These are phyloP conservation scores for Orchesellides sinensis DNA, from an alignment of 2,888 invertebrate genomes.

Conservation along the genomic window DNA sequence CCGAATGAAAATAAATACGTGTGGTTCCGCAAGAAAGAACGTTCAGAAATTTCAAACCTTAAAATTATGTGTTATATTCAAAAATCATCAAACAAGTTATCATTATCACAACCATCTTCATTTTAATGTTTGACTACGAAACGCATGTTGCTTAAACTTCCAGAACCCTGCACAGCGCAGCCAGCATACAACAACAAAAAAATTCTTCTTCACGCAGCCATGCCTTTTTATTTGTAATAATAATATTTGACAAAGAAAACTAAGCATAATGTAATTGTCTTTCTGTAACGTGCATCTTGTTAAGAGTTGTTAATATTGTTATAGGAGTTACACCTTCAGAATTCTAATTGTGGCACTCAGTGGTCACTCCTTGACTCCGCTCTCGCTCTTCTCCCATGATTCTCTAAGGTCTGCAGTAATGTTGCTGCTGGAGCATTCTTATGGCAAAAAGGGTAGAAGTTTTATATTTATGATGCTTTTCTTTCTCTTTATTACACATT, in stretches of 20 bases:
- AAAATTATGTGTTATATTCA: not conserved
- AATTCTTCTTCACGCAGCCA: not conserved
- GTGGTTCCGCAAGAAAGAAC: slow-evolving; percentile 8
- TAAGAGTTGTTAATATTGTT: slow-evolving; percentile 42
- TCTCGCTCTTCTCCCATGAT: not conserved
- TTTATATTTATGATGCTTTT: not conserved
- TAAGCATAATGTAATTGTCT: slow-evolving; percentile 7
- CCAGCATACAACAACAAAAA: not conserved
- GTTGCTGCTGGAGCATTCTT: not conserved
- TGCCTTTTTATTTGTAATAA: not conserved
- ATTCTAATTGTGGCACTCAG: slow-evolving; percentile 44
- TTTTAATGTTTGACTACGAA: not conserved
- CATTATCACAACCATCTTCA: not conserved
- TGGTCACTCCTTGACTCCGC: slow-evolving; percentile 13
- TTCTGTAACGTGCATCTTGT: slow-evolving; percentile 19
- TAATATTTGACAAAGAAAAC: slow-evolving; percentile 44
- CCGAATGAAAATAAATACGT: slow-evolving; percentile 21
- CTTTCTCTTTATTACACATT: slow-evolving; percentile 15
- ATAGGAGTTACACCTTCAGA: slow-evolving; percentile 42
- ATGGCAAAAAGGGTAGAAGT: not conserved
- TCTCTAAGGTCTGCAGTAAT: slow-evolving; percentile 18
- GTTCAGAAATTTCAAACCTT: not conserved
- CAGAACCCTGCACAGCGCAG: not conserved
- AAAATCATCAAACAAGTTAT: slow-evolving; percentile 22
- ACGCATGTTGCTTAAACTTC: not conserved